Conservation (phyloP, 2,113 vertebrate genomes). For the Paraplagusia blochii region DNA sequence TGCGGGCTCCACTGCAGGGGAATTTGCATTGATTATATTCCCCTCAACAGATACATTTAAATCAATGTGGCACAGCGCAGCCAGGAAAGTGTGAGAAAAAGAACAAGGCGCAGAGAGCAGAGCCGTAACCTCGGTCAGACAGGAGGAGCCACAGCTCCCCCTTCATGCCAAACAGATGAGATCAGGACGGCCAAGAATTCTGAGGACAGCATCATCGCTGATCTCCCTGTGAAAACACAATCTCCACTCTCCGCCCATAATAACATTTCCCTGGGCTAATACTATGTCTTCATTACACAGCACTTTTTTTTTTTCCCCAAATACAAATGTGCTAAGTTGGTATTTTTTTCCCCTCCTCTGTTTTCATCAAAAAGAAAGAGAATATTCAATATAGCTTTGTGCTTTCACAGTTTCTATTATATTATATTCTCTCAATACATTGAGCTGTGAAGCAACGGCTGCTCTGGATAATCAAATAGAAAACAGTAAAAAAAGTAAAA, state of each 20-base stretch:
- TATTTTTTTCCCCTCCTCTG: slow-evolving; percentile 5
- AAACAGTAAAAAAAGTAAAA: too few species aligned
- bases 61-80: slow-evolving; percentile 86
- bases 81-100: slow-evolving; percentile 74
- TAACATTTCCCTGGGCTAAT: slow-evolving; percentile 53
- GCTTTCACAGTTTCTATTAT: neutral
- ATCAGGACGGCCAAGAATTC: slow-evolving; percentile 58
- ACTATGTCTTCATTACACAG: slow-evolving; percentile 56
- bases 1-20: slow-evolving; percentile 82
- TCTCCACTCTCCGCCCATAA: slow-evolving; percentile 25
- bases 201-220: slow-evolving; percentile 37
- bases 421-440: neutral
- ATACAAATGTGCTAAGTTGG: slow-evolving; percentile 35
- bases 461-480: too few species aligned
- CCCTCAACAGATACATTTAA: slow-evolving; percentile 91
- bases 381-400: slow-evolving; percentile 14
- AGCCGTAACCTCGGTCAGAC: slow-evolving; percentile 76
- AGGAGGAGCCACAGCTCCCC: slow-evolving; percentile 94
- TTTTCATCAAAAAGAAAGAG: slow-evolving; percentile 14
- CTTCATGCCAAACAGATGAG: slow-evolving; percentile 87
- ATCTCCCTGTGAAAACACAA: slow-evolving; percentile 21
- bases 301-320: slow-evolving; percentile 40
- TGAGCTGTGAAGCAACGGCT: too few species aligned
- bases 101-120: slow-evolving; percentile 56
- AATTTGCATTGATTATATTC: slow-evolving; percentile 98